phyloP scores from a whole-genome alignment of 2,888 invertebrate species.

The Pseudoips prasinana region DNA sequence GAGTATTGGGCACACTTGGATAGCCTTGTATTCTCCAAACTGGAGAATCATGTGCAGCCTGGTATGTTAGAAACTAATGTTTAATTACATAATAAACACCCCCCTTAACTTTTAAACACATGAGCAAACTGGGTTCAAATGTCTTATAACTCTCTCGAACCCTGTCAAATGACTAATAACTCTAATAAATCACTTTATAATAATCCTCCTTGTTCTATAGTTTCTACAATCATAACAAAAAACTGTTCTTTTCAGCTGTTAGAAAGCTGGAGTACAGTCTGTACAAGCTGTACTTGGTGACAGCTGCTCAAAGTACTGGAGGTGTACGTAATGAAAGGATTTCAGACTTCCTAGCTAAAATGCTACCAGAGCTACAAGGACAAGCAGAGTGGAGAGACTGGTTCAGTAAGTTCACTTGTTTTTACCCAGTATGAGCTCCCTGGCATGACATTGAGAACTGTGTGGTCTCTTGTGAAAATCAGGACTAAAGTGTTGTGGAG shows the following conservation, averaged over 20 bases:
- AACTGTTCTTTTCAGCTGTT: conserved; percentile 77
- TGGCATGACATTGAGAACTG: no score
- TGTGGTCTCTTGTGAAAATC: no score
- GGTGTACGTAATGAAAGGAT: conserved; percentile 93
- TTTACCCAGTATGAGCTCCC: no score
- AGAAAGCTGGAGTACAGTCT: conserved; percentile 93
- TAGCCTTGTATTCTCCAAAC: conserved; percentile 91
- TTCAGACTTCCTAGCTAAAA: conserved; percentile 93
- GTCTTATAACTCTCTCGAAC: no score
- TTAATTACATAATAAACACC: background rate
- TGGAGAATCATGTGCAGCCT: conserved; percentile 91
- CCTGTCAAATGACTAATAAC: no score
- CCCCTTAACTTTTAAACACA: no score
- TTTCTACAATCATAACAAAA: no score
- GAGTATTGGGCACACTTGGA: conserved; percentile 96
- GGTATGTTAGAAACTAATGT: conserved; percentile 67
- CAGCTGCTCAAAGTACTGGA: conserved; percentile 85
- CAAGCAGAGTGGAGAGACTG: conserved; percentile 98
- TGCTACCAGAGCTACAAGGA: conserved; percentile 92
- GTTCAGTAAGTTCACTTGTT: conserved; percentile 95
- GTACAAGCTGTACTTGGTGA: conserved; percentile 94
- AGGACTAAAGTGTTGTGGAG: no score
- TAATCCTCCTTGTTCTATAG: no score
- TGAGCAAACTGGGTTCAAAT: no score
- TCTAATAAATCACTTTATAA: no score